Base-by-base conservation (phyloP, 2,888 invertebrate species). In the Zaprionus lineosus region DNA sequence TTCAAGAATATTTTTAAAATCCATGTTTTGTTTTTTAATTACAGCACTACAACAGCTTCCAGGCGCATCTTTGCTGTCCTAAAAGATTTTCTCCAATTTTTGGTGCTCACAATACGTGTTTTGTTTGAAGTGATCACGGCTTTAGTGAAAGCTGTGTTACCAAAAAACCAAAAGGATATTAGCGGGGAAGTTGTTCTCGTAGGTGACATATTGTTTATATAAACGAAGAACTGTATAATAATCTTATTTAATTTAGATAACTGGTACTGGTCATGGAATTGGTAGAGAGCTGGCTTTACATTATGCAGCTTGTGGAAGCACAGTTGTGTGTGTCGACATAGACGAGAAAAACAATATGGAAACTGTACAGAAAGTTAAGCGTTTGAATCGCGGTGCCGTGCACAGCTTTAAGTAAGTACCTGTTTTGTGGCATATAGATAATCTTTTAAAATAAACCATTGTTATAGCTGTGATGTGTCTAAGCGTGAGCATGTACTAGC, bases 191-290 rank as follows among this genome's bases (percentile, higher is more conserved):
- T 95, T 60, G 93, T 95, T 55, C 90, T 97, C 91, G 95, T 96
- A 90, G 92, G 93, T 90, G 15, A n/a, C 19, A 15, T 4, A 0
- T 7, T 4, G 33, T 6, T 31, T 4, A 3, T 7, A 15, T 0
- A n/a, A 9, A 14, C 3, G 11, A 14, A 3, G 1, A 39, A 3
- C 12, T 18, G 3, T 8, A 7, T 33, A 14, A 15, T 28, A 9
- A 29, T 14, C 1, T 1, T 33, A 2, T 28, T 6, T n/a, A 15
- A 5, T 7, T 0, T 51, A 96, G 96, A 93, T 97, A 61, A 97
- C 97, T 8, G 97, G 97, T 11, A 92, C 95, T 0, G 96, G 95
- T 0, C 95, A 95, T 89, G 96, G 96, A 5, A 95, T 97, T 86
- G 97, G 97, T 0, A 92, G 93, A 44, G 94, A 95, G 88, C 90